Base-by-base conservation (phyloP, 2,797 vertebrate species). In the Dendrocincla tyrannina region DNA sequence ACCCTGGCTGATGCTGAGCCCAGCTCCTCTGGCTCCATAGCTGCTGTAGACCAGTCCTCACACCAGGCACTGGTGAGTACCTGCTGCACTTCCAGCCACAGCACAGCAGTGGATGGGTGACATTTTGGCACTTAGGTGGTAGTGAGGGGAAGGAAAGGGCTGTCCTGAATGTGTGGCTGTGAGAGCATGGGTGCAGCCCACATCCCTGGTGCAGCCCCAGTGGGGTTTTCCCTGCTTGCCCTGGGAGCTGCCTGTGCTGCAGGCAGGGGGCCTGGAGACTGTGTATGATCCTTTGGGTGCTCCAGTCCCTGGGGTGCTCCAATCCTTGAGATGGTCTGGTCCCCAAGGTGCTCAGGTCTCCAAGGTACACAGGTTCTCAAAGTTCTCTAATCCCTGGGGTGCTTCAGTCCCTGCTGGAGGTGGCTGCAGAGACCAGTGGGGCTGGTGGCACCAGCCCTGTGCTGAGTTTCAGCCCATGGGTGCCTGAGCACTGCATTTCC, bases 21-120 rank as follows among this genome's bases (percentile, higher is more conserved):
- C 50, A 97, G 96, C 96, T 97, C 96, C 50, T 98, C 98, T 67
- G 98, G 97, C 96, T 99, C 99, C 50, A 98, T 99, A 96, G 98
- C 99, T 14, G 98, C 98, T 93, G 98, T 99, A 97, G 99, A 99
- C 97, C 99, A 99, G 96, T 97, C 99, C 70, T 99, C 99, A 3
- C 98, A 98, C 94, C 99, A 99, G 98, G 98, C 99, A 44, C 98
- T 99, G 99, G 99, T 99, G 99, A 99, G 99, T 67, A 88, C 69
- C 37, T 32, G 0, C 18, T 32, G 8, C 13, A 5, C 63, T 63
- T 53, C 68, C 6, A 22, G 46, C 53, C 20, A 3, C 15, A 3
- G 62, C 52, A 5, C 0, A 0, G 73, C 25, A 5, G 56, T 67
- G 10, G 33, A 69, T 7, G 14, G 14, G 47, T 0, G 0, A 17